Base-by-base conservation (phyloP, 2,888 invertebrate genomes). In the Eupithecia inturbata region DNA sequence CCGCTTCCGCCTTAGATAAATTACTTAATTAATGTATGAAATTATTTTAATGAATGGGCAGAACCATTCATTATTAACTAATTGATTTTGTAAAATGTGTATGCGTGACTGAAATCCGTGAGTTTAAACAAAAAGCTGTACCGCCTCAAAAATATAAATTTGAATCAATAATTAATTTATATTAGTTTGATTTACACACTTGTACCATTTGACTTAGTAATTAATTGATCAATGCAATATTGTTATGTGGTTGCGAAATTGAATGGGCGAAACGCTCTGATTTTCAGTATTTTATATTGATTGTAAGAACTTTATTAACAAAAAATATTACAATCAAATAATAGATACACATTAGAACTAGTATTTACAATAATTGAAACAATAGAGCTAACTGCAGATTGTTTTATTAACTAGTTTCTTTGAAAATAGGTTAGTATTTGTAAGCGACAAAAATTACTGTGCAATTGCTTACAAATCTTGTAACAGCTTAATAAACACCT, bases 1-100 rank as follows among this genome's bases (percentile, higher is more conserved):
- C 53, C 67, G 53, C 66, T 36, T 19, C 33, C 53, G 66, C 19
- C 26, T 31, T 36, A 64, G 22, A 64, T 62, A 19, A 62, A 62
- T 31, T 31, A 16, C 6, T 62, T 49, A 53, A 60, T 16, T 28
- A 28, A 60, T 60, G 26, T 31, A 63, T 16, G 14, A 28, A 16
- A 60, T 60, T 60, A 60, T 60, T 60, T 26, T 3, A 26, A 26
- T 60, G 16, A 16, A 60, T 28, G 16, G 28, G 28, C 60, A 60
- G 64, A 64, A 39, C 12, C 33, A n/a, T 64, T 22, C 33, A n/a
- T 64, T n/a, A n/a, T 12, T 5, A n/a, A n/a, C n/a, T 22, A 49
- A 3, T 53, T 53, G 36, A 36, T 53, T 53, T 53, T 26, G 22
- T 53, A 5, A 57, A 57, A 4, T 57, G 14, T 57, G 22, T 57